A percentile compares a stretch with the other conserved stretches of the same genome.
These are phyloP conservation scores for Xestoiulus laeticollis DNA, from an alignment of 2,888 invertebrate genomes.

Conservation along the genomic window DNA sequence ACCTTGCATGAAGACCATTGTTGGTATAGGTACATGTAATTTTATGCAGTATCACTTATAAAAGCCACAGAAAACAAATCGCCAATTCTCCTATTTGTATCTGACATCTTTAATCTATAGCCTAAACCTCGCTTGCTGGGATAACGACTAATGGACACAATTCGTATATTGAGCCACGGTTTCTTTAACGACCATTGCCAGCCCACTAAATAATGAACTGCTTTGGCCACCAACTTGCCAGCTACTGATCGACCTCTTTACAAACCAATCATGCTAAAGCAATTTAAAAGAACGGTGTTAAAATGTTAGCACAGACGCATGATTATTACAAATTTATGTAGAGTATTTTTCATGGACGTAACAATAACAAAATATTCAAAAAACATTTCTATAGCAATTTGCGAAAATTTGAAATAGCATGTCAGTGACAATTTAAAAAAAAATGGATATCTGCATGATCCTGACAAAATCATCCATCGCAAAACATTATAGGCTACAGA, in stretches of 20 bases:
- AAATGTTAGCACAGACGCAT: not conserved
- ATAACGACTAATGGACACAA: not conserved
- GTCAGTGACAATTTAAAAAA: too few species aligned
- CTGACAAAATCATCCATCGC: too few species aligned
- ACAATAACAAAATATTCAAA: not conserved
- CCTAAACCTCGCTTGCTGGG: not conserved
- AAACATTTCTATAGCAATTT: not conserved
- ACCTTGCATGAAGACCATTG: too few species aligned
- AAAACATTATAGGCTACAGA: too few species aligned
- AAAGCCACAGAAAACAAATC: too few species aligned
- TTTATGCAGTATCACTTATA: too few species aligned
- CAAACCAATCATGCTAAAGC: not conserved
- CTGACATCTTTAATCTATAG: too few species aligned
- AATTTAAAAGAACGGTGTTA: not conserved
- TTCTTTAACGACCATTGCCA: not conserved
- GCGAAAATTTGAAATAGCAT: not conserved
- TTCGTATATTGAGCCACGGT: not conserved
- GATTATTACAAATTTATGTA: not conserved
- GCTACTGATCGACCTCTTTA: not conserved
- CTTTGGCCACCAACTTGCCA: not conserved
- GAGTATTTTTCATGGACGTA: not conserved
- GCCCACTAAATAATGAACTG: not conserved
- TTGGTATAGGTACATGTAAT: too few species aligned
- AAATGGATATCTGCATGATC: too few species aligned
- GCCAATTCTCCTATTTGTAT: too few species aligned